Percentiles rank a stretch among this genome's conserved stretches.
Conservation (phyloP, 2,797 vertebrate species). For the Varecia variegata region DNA sequence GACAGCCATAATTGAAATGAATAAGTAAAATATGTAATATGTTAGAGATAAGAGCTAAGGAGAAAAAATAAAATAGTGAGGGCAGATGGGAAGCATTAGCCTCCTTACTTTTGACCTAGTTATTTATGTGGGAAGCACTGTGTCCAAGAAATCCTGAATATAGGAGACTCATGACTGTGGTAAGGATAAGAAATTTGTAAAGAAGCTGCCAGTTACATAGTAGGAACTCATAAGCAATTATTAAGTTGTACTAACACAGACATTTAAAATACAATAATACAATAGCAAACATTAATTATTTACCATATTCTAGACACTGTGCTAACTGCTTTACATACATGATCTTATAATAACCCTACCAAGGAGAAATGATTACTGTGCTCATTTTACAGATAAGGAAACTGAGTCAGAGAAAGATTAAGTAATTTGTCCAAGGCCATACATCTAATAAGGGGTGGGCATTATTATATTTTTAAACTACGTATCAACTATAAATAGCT, state of each 20-base stretch:
- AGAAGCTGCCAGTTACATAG: not conserved
- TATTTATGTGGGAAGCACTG: not conserved
- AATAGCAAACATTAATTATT: not conserved
- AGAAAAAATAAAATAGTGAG: not conserved
- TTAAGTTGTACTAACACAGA: not conserved
- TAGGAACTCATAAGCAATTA: not conserved
- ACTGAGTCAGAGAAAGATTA: not conserved
- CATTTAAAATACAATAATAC: not conserved
- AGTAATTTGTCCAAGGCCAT: not conserved
- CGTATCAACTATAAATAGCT: not conserved
- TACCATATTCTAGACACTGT: not conserved
- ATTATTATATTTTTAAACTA: not conserved
- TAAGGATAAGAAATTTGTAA: conserved; percentile 19
- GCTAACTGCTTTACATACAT: not conserved
- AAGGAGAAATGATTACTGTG: not conserved
- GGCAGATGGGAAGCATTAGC: not conserved
- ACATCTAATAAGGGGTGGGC: not conserved
- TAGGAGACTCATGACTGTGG: not conserved
- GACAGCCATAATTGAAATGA: not conserved
- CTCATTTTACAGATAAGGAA: not conserved
- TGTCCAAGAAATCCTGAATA: not conserved
- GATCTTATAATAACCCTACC: not conserved
- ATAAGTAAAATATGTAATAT: not conserved
- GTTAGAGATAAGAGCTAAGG: not conserved
- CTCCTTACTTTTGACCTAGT: not conserved